phyloP scores from a whole-genome alignment of 2,113 vertebrate genomes.

The Dasyprocta punctata region DNA sequence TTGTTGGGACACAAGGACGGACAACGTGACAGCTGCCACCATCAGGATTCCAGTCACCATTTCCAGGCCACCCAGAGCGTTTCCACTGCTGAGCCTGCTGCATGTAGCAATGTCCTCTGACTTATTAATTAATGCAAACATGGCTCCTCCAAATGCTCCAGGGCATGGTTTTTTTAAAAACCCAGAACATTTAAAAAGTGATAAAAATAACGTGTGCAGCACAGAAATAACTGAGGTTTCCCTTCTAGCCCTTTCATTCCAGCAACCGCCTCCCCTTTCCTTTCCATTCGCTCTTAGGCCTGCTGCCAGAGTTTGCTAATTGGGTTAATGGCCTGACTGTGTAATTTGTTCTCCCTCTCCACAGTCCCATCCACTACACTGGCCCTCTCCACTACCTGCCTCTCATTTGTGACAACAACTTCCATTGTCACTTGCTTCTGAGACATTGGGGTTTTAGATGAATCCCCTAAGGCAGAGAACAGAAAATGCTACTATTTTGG shows the following conservation, averaged over 20 bases:
- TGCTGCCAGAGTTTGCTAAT: conserved; percentile 62
- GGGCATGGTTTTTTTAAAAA: conserved; percentile 29
- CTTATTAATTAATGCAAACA: conserved; percentile 77
- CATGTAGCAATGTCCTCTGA: conserved; percentile 36
- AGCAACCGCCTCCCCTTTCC: neutral
- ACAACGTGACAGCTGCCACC: neutral
- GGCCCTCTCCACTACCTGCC: conserved; percentile 78
- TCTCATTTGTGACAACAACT: conserved; percentile 73
- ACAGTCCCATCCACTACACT: conserved; percentile 23
- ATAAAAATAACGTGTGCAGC: conserved; percentile 53
- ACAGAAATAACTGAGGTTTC: conserved; percentile 4
- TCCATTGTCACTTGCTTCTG: conserved; percentile 72
- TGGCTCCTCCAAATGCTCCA: conserved; percentile 28
- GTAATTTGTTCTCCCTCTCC: conserved; percentile 72
- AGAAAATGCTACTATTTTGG: conserved; percentile 71
- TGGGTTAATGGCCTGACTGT: conserved; percentile 75
- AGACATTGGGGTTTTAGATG: conserved; percentile 76
- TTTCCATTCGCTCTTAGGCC: neutral
- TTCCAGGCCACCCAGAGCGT: conserved; percentile 35
- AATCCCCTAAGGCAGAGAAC: conserved; percentile 60
- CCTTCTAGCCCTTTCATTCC: conserved; percentile 47
- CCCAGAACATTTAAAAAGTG: conserved; percentile 40
- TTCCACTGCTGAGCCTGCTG: neutral
- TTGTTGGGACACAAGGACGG: neutral
- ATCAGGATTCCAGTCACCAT: neutral